Conservation (phyloP, 2,888 invertebrate genomes). For the Strigamia maritima region DNA sequence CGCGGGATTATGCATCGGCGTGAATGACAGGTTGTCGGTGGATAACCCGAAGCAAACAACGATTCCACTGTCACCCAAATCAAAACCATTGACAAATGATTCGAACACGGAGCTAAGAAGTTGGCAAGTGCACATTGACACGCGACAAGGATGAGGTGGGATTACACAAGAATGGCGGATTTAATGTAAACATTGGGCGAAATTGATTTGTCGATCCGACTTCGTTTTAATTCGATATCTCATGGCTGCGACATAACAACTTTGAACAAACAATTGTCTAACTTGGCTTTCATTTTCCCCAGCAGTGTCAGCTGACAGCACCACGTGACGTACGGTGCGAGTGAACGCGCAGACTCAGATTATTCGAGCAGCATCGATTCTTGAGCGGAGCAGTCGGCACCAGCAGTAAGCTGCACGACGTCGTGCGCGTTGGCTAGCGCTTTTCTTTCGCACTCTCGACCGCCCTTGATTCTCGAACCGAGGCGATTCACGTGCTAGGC, state of each 20-base stretch:
- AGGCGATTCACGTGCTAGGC: not conserved
- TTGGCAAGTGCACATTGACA: not conserved
- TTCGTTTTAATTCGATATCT: no score
- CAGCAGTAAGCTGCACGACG: constrained; percentile 6
- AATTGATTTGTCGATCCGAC: not conserved
- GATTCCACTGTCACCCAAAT: not conserved
- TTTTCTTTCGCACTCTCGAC: not conserved
- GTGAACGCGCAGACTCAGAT: not conserved
- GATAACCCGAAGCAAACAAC: not conserved
- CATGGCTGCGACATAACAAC: no score
- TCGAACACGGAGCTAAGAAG: not conserved
- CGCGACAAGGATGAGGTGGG: not conserved
- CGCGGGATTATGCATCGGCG: not conserved
- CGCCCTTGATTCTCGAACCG: not conserved
- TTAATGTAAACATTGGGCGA: not conserved
- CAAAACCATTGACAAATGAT: constrained; percentile 1
- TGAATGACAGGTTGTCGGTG: not conserved
- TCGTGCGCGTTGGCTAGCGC: constrained; percentile 10
- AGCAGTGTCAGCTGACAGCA: not conserved
- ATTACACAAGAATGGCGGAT: not conserved
- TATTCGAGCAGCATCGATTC: not conserved
- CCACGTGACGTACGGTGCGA: not conserved
- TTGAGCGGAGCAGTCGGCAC: not conserved
- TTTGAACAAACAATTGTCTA: not conserved
- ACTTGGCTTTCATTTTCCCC: not conserved